Percentiles rank a stretch among this genome's conserved stretches.
These are phyloP conservation scores for Conistra vaccinii DNA, from an alignment of 2,888 invertebrate genomes.

Conservation along the genomic window DNA sequence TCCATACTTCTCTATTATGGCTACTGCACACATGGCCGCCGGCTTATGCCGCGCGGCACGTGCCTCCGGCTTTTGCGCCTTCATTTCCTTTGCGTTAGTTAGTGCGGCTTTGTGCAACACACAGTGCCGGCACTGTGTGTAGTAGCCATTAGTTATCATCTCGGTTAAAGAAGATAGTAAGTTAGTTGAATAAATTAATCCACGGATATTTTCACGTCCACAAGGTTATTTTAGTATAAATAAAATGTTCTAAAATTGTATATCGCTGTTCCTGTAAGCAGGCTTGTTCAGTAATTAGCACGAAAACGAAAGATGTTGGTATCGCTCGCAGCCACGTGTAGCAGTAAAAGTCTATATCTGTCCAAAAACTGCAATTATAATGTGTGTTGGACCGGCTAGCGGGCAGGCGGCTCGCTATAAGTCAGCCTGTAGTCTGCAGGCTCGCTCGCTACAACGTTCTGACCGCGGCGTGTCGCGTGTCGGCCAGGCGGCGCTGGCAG, in stretches of 20 bases:
- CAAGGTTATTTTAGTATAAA: neutral
- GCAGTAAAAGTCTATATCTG: slow-evolving; percentile 11
- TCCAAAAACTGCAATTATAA: slow-evolving; percentile 32
- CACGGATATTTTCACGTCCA: too few relatives aligned
- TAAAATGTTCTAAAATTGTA: neutral
- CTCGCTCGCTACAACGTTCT: slow-evolving; percentile 24
- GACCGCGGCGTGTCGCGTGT: too few relatives aligned
- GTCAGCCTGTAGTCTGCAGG: slow-evolving; percentile 22
- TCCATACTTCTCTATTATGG: neutral
- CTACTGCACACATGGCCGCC: too few relatives aligned
- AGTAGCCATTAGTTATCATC: neutral
- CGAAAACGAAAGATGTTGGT: neutral
- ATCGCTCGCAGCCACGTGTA: neutral
- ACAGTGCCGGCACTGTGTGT: too few relatives aligned
- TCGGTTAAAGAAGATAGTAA: neutral
- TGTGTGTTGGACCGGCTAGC: slow-evolving; percentile 2
- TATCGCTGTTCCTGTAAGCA: neutral
- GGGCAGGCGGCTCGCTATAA: slow-evolving; percentile 17
- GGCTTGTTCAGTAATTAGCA: neutral
- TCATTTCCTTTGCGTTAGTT: too few relatives aligned
- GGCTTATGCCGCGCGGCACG: too few relatives aligned
- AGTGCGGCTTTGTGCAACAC: too few relatives aligned
- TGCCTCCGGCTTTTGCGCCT: too few relatives aligned
- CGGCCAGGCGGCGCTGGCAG: too few relatives aligned
- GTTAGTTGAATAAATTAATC: neutral